Evolutionary conservation across 2,113 vertebrate genomes (phyloP).

Genomic region (Narcine bancroftii): DNA sequence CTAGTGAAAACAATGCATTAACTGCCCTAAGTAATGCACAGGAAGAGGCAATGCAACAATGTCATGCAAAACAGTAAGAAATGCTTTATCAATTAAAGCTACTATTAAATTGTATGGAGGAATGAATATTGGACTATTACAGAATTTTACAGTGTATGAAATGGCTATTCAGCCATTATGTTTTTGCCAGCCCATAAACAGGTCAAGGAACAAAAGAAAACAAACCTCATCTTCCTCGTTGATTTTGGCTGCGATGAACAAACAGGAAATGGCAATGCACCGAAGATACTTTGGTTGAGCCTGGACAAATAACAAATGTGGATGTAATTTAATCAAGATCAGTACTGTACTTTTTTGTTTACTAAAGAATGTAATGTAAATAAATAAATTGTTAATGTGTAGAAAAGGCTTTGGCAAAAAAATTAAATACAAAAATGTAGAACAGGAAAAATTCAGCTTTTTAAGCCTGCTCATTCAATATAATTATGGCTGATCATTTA

Average conservation of each 20-base stretch:
- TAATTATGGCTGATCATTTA: background rate
- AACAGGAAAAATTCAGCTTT: background rate
- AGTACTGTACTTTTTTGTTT: background rate
- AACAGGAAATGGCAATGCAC: slow-evolving; percentile 60
- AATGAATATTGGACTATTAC: background rate
- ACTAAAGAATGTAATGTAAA: background rate
- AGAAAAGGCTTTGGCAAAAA: background rate
- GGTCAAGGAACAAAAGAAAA: background rate
- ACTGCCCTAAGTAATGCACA: background rate
- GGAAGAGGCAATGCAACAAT: background rate
- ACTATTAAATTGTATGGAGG: background rate
- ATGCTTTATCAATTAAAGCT: background rate
- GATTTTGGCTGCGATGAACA: slow-evolving; percentile 68
- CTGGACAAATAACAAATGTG: slow-evolving; percentile 47
- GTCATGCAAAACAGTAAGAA: background rate
- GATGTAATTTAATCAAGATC: background rate
- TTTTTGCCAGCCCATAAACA: background rate
- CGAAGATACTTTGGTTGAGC: slow-evolving; percentile 62
- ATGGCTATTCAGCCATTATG: background rate
- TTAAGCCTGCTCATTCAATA: background rate
- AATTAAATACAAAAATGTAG: background rate
- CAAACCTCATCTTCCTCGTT: slow-evolving; percentile 69
- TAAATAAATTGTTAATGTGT: background rate
- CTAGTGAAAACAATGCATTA: background rate
- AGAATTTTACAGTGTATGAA: background rate